Evolutionary conservation across 2,113 vertebrate species (phyloP).

Genomic region (Pedionomus torquatus): DNA sequence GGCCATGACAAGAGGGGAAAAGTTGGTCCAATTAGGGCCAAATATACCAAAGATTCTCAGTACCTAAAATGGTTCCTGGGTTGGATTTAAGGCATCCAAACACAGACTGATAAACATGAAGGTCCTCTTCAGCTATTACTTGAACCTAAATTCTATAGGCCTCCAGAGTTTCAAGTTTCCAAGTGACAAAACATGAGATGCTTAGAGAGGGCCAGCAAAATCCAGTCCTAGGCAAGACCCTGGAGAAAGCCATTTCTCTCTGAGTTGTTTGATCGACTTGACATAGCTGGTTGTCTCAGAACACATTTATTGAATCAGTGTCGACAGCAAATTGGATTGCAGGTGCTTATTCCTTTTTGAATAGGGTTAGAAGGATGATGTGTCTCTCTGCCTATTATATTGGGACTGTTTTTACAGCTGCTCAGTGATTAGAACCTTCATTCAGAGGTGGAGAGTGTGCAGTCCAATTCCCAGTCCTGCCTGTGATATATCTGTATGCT

Average conservation of each 20-base stretch:
- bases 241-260: not conserved
- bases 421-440: not conserved
- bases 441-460: not conserved
- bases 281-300: not conserved
- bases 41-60: not conserved
- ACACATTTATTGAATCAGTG: not conserved
- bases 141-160: not conserved
- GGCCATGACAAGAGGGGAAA: not conserved
- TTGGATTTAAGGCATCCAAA: not conserved
- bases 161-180: not conserved
- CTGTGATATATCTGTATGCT: not conserved
- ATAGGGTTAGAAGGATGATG: not conserved
- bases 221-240: not conserved
- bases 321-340: not conserved
- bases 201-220: not conserved
- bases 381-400: not conserved
- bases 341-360: not conserved
- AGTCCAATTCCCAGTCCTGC: not conserved
- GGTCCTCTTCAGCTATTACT: not conserved
- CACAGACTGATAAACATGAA: not conserved
- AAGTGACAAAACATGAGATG: not conserved
- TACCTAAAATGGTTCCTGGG: not conserved
- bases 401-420: not conserved
- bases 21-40: not conserved
- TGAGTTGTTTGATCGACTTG: not conserved